These are phyloP conservation scores for Lordiphosa clarofinis DNA, from an alignment of 1,140 invertebrate species.

Conservation along the genomic window DNA sequence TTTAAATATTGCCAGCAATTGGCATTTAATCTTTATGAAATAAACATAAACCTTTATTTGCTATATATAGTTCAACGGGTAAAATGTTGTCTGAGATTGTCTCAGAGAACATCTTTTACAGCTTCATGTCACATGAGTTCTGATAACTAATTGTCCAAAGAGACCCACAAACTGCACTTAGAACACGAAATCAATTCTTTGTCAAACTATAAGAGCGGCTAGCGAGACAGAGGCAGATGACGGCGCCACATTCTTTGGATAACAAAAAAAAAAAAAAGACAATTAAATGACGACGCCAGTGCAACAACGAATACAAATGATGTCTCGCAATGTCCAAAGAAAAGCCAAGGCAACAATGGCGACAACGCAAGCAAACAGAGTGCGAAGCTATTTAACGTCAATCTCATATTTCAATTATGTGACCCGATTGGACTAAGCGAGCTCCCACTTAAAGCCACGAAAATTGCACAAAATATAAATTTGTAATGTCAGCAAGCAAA, in stretches of 20 bases:
- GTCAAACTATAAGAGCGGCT: no score
- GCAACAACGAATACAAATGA: slow-evolving; percentile 26
- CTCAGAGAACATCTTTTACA: no score
- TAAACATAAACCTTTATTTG: no score
- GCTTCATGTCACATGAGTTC: neutral
- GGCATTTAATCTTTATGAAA: no score
- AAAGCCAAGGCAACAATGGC: slow-evolving; percentile 50
- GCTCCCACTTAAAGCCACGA: slow-evolving; percentile 9
- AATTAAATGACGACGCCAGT: slow-evolving; percentile 55
- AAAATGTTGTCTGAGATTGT: no score
- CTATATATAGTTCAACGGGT: no score
- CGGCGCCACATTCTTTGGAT: slow-evolving; percentile 37
- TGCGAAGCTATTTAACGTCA: slow-evolving; percentile 62
- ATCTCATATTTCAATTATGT: slow-evolving; percentile 77
- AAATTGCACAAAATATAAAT: neutral
- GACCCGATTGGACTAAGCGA: slow-evolving; percentile 17
- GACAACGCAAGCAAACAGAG: slow-evolving; percentile 27
- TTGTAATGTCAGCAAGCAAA: slow-evolving; percentile 3
- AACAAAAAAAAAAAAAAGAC: slow-evolving; percentile 74
- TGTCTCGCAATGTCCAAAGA: slow-evolving; percentile 47
- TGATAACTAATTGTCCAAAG: slow-evolving; percentile 30
- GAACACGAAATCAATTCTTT: slow-evolving; percentile 2
- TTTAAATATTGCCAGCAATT: no score
- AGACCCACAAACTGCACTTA: slow-evolving; percentile 4
- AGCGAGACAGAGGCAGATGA: slow-evolving; percentile 16